Evolutionary conservation across 2,888 invertebrate species (phyloP), one percentile per base, ranked within the genome.

Genomic region (Amphipyra berbera): DNA sequence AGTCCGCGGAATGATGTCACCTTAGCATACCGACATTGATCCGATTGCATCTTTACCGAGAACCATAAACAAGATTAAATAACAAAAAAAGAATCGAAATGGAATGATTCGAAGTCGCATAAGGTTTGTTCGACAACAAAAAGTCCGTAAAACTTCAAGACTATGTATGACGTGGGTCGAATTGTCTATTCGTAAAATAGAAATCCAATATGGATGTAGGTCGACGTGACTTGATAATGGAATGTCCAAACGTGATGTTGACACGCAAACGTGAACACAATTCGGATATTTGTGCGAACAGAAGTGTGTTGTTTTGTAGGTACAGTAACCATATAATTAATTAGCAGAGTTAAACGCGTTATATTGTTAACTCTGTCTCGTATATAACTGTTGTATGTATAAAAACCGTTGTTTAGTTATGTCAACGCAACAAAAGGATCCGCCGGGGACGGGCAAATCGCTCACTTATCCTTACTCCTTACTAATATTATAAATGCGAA

Each of bases 151-250:
- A 65, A 61, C 46, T 61, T 58, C 21, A 66, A 68, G 56, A 68
- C 47, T 50, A 70, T 81, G 76, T 50, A 70, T 81, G 76, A 83
- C 77, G 79, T 76, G 76, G 70, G 74, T 78, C 54, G 73, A 75
- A 79, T 77, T 77, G 77, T 79, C 78, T 80, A 79, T 85, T 78
- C 73, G 71, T 68, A 66, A 83, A 84, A 83, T 83, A 84, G 83
- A 85, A 85, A 85, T 84, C 79, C 76, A 84, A 84, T 82, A 85
- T 85, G 75, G 75, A 85, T 84, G 81, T 86, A 81, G 86, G 87
- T 82, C 84, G 80, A 79, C 74, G 82, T 81, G 82, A 83, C 81
- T 82, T 81, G 87, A 86, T 88, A 89, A 87, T 87, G 81, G 82
- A 82, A 87, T 85, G 78, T 79, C 75, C 81, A 82, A 88, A 86